Conservation (phyloP, 1,140 invertebrate species). For the Aporrectodea caliginosa region DNA sequence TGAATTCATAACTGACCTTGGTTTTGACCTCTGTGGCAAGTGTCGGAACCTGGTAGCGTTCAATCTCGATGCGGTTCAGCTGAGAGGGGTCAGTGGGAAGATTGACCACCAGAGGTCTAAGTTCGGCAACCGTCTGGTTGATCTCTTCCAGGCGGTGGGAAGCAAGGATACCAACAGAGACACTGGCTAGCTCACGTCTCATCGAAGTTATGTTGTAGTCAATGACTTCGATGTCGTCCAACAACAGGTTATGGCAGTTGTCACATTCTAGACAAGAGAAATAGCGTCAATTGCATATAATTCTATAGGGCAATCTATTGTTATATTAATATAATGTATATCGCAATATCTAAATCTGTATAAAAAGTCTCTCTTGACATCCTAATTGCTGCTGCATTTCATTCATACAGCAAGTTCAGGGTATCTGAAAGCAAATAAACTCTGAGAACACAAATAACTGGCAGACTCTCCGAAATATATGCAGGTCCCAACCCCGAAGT, state of each 20-base stretch:
- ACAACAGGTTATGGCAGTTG: slow-evolving; percentile 77
- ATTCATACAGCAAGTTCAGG: no score
- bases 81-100: slow-evolving; percentile 65
- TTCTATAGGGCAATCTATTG: no score
- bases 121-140: slow-evolving; percentile 64
- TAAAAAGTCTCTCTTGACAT: no score
- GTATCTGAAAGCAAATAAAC: no score
- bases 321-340: no score
- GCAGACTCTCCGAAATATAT: no score
- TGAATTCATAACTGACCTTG: slow-evolving; percentile 54
- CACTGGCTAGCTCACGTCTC: slow-evolving; percentile 67
- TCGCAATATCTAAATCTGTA: no score
- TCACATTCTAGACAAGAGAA: slow-evolving; percentile 65
- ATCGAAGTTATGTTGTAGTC: slow-evolving; percentile 62
- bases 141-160: slow-evolving; percentile 70
- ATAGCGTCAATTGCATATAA: no score
- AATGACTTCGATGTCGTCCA: slow-evolving; percentile 81
- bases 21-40: slow-evolving; percentile 53
- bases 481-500: no score
- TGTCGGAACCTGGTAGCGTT: slow-evolving; percentile 61
- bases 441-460: no score
- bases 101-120: slow-evolving; percentile 63
- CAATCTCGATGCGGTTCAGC: slow-evolving; percentile 61
- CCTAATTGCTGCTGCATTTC: no score
- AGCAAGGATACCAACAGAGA: slow-evolving; percentile 70